Evolutionary conservation across 2,797 vertebrate genomes (phyloP), one percentile per base, ranked within the genome.

Genomic region (Gallirallus australis): DNA sequence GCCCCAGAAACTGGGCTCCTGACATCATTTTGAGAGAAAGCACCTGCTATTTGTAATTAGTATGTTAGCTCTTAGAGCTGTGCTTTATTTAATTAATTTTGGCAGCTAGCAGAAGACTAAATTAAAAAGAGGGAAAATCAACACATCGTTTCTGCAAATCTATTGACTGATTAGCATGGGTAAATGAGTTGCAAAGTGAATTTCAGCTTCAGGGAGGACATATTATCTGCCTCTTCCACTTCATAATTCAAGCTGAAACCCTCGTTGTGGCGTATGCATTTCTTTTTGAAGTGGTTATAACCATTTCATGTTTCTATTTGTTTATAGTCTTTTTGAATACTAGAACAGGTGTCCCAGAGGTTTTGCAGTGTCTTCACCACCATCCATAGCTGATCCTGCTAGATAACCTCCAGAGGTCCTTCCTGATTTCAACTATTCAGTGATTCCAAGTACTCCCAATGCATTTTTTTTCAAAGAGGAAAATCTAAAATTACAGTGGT

Each of bases 11-110:
- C 17, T 52, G 63, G 14, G 52, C 11, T 91, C 21, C 53, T 91
- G 77, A 35, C 17, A 86, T 16, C 17, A 86, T 69, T 82, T 48
- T 65, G 50, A 91, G 57, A 82, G 63, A 94, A 84, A 89, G 25
- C 69, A 90, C 66, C 72, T 85, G 76, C 25, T 93, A 57, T 35
- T 94, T 96, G 88, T 96, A 59, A 94, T 86, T 89, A 86, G 33
- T 21, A 40, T 64, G 27, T 76, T 72, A 86, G 54, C 20, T 84
- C 45, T 94, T 53, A 86, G 80, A 81, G 19, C 53, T 69, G 15
- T 1, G 2, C 14, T 45, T 93, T 85, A 86, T 95, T 89, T 89
- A 88, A 93, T 95, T 90, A 82, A 85, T 95, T 91, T 89, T 96
- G 79, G 68, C 77, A 92, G 61, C 60, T 89, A 90, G 76, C 86